Conservation (phyloP, 2,888 invertebrate genomes). For the Adela reaumurella region DNA sequence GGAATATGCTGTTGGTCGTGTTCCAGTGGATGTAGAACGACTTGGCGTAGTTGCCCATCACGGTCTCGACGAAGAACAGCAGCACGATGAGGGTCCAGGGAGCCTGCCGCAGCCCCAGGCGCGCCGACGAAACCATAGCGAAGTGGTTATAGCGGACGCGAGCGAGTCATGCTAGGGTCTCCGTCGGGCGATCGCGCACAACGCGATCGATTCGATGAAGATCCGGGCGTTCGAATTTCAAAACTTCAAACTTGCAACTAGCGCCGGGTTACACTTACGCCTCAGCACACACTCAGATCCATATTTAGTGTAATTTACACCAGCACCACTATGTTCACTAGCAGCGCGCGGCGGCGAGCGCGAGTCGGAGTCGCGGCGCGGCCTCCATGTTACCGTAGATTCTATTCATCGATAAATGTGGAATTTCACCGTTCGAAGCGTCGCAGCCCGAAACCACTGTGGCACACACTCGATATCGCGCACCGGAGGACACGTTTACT, state of each 20-base stretch:
- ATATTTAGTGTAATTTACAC: slow-evolving; percentile 39
- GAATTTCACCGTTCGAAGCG: slow-evolving; percentile 40
- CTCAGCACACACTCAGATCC: slow-evolving; percentile 33
- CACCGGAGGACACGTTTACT: slow-evolving; percentile 5
- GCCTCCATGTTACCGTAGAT: slow-evolving; percentile 55
- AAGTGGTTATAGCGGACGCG: slow-evolving; percentile 3
- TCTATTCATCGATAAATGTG: slow-evolving; percentile 54
- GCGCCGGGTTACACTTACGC: background rate
- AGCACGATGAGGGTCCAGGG: slow-evolving; percentile 55
- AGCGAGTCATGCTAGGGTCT: background rate
- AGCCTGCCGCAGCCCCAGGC: slow-evolving; percentile 42
- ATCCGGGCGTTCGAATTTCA: background rate
- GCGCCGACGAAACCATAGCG: slow-evolving; percentile 47
- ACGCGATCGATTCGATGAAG: background rate
- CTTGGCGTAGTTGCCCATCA: slow-evolving; percentile 73
- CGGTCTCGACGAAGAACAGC: slow-evolving; percentile 61
- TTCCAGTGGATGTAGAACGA: slow-evolving; percentile 88
- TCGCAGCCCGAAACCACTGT: slow-evolving; percentile 15
- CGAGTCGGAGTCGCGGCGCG: slow-evolving; percentile 13
- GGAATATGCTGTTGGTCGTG: slow-evolving; percentile 89
- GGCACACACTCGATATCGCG: slow-evolving; percentile 1
- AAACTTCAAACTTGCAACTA: background rate
- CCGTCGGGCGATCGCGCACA: background rate
- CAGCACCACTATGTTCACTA: slow-evolving; percentile 32
- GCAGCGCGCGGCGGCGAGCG: slow-evolving; percentile 23